Evolutionary conservation across 2,888 invertebrate species (phyloP), one percentile per base, ranked within the genome.

Genomic region (Rutpela maculata): DNA sequence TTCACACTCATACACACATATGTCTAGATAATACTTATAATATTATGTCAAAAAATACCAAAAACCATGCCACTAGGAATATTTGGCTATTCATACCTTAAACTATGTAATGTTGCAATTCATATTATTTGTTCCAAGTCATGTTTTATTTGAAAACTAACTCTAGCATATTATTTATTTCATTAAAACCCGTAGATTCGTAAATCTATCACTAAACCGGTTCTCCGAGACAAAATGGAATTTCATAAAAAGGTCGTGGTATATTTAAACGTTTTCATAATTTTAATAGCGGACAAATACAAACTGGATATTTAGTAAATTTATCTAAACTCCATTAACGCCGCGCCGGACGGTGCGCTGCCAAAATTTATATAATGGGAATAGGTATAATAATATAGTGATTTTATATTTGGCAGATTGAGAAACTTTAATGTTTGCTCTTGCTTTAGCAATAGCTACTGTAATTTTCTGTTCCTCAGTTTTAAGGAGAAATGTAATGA

Each of bases 261-360:
- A 50, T 50, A 5, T 50, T 50, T 50, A 50, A 50, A 50, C 50
- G 50, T 50, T 50, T 50, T n/a, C 50, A 50, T 50, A 50, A 50
- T 50, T 50, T 50, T 50, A 50, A 50, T 50, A 50, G 50, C 50
- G n/a, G 12, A n/a, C n/a, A n/a, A 50, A 50, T 3, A n/a, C n/a
- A 50, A 50, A 50, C n/a, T n/a, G 50, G 15, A 50, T n/a, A 50
- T 50, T 5, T 50, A 50, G 15, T 4, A 12, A 50, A 50, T 50
- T 50, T 50, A 50, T 50, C 50, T 50, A 15, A 50, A 5, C 50
- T n/a, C n/a, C n/a, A 50, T 3, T 50, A 50, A 50, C n/a, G 50
- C n/a, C 50, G n/a, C n/a, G n/a, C n/a, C n/a, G 15, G 1, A 50
- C n/a, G 50, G 50, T 50, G 50, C 7, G 50, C n/a, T 50, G 50